Evolutionary conservation across 2,797 vertebrate species (phyloP).

Genomic region (Acomys russatus): DNA sequence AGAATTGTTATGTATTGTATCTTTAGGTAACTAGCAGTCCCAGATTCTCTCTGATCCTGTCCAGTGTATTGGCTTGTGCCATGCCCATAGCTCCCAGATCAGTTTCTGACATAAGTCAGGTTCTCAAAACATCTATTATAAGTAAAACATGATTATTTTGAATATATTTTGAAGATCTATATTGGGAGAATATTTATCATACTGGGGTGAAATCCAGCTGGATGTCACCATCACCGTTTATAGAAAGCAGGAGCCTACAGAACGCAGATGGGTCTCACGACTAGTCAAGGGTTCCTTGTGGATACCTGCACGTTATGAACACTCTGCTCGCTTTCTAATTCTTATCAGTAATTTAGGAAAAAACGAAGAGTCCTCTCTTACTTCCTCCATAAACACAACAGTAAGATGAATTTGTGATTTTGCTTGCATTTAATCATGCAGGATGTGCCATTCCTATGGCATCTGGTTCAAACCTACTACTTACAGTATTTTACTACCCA

Average conservation of each 20-base stretch:
- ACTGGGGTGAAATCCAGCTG: not conserved
- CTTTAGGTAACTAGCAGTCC: not conserved
- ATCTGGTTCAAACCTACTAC: not conserved
- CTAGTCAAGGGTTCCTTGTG: not conserved
- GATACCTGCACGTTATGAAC: not conserved
- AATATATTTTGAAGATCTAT: not conserved
- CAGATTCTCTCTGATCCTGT: not conserved
- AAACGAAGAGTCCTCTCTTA: not conserved
- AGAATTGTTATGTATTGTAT: not conserved
- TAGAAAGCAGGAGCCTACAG: not conserved
- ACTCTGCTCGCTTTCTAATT: conserved; percentile 7
- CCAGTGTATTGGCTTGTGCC: not conserved
- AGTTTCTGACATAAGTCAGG: not conserved
- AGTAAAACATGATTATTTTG: not conserved
- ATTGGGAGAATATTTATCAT: not conserved
- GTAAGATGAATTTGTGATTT: not conserved
- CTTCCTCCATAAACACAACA: not conserved
- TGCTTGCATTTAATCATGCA: not conserved
- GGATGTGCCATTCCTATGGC: not conserved
- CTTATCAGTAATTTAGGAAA: not conserved
- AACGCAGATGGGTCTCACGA: not conserved
- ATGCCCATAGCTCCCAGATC: not conserved
- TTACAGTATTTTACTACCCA: conserved; percentile 8
- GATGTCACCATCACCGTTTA: not conserved
- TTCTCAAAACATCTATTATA: not conserved